Evolutionary conservation across 2,113 vertebrate species (phyloP).

Genomic region (Myiagra hebetior): DNA sequence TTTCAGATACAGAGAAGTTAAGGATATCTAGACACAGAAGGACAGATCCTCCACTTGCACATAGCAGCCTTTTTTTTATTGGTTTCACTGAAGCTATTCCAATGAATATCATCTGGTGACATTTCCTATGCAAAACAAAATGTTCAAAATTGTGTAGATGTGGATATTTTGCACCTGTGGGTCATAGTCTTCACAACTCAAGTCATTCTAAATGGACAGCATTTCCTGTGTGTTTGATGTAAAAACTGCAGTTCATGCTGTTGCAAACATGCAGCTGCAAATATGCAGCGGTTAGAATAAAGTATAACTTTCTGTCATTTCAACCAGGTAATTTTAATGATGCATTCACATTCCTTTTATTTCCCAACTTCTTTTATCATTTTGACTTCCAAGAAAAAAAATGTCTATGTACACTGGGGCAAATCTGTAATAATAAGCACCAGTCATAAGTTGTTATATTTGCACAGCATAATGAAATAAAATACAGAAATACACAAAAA

Average conservation of each 20-base stretch:
- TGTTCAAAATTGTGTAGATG: neutral
- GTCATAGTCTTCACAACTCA: neutral
- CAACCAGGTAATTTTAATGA: neutral
- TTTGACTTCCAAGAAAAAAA: neutral
- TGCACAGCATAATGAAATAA: neutral
- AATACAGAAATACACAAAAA: neutral
- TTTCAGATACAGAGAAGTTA: slow-evolving; percentile 14
- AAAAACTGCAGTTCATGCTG: neutral
- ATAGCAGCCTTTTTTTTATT: neutral
- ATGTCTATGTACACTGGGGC: neutral
- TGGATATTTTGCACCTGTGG: neutral
- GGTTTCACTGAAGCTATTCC: neutral
- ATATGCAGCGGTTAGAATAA: neutral
- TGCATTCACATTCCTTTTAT: neutral
- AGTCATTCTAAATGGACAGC: neutral
- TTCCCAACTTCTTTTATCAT: neutral
- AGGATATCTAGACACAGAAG: neutral
- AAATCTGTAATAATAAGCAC: neutral
- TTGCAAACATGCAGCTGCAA: neutral
- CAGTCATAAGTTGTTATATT: neutral
- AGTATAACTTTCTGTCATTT: neutral
- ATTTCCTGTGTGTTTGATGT: neutral
- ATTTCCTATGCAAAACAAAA: neutral
- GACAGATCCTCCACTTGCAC: neutral
- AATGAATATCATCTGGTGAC: neutral